Percentiles rank a stretch among this genome's conserved stretches.
These are phyloP conservation scores for Colinus virginianus DNA, from an alignment of 2,113 vertebrate genomes.

Conservation along the genomic window DNA sequence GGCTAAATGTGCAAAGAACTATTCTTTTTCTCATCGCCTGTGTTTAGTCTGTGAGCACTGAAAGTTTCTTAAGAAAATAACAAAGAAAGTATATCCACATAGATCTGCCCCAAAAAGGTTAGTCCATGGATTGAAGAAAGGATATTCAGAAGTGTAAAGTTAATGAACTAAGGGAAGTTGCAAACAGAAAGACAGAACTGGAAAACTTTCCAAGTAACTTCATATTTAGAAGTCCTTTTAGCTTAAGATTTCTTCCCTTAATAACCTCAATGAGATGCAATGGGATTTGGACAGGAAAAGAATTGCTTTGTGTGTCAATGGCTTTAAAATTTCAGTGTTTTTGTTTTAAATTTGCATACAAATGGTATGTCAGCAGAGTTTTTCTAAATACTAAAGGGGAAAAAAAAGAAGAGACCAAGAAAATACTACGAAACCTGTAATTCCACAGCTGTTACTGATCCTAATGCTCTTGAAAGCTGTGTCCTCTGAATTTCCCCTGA, in stretches of 20 bases:
- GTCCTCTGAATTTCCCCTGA: background rate
- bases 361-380: background rate
- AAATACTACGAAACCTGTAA: background rate
- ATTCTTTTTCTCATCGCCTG: background rate
- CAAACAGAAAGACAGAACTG: background rate
- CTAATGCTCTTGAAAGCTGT: background rate
- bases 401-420: background rate
- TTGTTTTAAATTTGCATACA: background rate
- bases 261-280: background rate
- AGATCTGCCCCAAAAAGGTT: background rate
- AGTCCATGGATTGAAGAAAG: background rate
- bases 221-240: background rate
- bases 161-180: background rate
- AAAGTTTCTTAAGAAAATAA: background rate
- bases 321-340: background rate
- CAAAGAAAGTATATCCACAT: background rate
- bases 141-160: background rate
- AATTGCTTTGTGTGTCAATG: background rate
- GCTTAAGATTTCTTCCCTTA: too few species aligned
- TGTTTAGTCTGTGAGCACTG: background rate
- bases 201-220: background rate
- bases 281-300: background rate
- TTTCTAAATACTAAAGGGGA: background rate
- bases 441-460: background rate
- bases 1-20: background rate